Percentiles rank a stretch among this genome's conserved stretches.
phyloP scores from a whole-genome alignment of 1,140 invertebrate genomes.

The Drosophila lacertosa region DNA sequence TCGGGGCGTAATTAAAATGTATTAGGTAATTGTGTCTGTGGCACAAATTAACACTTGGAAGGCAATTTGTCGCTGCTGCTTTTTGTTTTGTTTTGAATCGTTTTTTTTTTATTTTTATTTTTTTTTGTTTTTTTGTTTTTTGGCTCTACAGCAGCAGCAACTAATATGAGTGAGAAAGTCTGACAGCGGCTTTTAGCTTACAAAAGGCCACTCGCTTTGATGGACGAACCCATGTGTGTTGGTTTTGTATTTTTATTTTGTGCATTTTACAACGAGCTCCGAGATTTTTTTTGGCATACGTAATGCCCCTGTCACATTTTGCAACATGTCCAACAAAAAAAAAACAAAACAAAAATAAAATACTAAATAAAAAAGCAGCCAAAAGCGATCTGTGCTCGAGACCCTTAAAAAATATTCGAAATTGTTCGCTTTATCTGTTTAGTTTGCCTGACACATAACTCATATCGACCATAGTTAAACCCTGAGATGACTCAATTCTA shows the following conservation, averaged over 20 bases:
- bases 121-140: too few species aligned
- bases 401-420: background rate
- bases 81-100: too few species aligned
- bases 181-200: background rate
- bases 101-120: too few species aligned
- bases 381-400: background rate
- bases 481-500: background rate
- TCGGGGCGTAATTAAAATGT: constrained; percentile 71
- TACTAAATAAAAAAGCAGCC: background rate
- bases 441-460: background rate
- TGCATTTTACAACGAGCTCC: background rate
- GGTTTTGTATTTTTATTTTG: background rate
- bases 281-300: background rate
- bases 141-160: background rate
- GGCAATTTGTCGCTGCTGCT: constrained; percentile 66
- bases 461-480: background rate
- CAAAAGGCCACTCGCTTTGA: constrained; percentile 20
- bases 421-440: background rate
- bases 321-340: constrained; percentile 5
- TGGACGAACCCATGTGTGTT: constrained; percentile 4
- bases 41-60: constrained; percentile 78
- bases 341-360: background rate
- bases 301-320: constrained; percentile 10
- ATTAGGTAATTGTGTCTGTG: constrained; percentile 80
- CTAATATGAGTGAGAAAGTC: constrained; percentile 30